Evolutionary conservation across 2,888 invertebrate species (phyloP).

Genomic region (Dryobota labecula): DNA sequence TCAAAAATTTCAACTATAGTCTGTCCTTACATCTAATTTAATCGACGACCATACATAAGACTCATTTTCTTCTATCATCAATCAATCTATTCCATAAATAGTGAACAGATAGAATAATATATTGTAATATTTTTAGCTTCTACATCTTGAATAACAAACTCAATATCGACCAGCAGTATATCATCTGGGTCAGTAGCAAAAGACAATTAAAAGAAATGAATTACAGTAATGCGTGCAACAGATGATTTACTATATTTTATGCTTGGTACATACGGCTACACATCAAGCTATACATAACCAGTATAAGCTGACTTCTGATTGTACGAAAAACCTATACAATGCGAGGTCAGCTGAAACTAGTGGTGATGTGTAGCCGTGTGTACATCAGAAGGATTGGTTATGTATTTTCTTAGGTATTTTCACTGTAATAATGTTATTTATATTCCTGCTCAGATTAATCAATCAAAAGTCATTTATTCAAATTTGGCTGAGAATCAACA

Average conservation of each 20-base stretch:
- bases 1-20: neutral
- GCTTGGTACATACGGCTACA: too few relatives aligned
- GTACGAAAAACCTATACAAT: too few relatives aligned
- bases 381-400: neutral
- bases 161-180: neutral
- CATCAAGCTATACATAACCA: too few relatives aligned
- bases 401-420: neutral
- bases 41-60: neutral
- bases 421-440: too few relatives aligned
- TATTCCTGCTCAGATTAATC: too few relatives aligned
- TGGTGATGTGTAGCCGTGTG: too few relatives aligned
- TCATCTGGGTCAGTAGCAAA: conserved; percentile 1
- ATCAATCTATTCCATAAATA: neutral
- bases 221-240: neutral
- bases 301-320: too few relatives aligned
- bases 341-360: too few relatives aligned
- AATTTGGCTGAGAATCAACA: too few relatives aligned
- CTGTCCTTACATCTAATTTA: neutral
- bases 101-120: too few relatives aligned
- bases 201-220: neutral
- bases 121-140: neutral
- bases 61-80: neutral
- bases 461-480: too few relatives aligned
- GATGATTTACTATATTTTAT: neutral
- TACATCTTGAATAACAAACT: neutral